A percentile compares a stretch with the other conserved stretches of the same genome.
These are phyloP conservation scores for Choristoneura rosaceana DNA, from an alignment of 2,888 invertebrate genomes.

Conservation along the genomic window DNA sequence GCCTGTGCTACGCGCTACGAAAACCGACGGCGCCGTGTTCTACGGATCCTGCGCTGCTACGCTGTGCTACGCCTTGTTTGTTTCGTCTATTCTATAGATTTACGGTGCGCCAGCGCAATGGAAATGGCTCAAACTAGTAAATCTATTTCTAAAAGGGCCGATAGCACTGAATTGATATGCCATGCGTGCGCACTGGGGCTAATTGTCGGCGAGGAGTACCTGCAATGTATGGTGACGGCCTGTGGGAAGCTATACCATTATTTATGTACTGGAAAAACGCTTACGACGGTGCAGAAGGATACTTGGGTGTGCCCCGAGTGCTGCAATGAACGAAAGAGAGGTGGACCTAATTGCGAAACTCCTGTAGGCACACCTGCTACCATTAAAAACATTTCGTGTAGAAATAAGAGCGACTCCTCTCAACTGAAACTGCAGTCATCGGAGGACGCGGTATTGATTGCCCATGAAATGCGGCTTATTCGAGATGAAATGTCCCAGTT, in stretches of 20 bases:
- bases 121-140: background rate
- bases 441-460: background rate
- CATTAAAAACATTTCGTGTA: background rate
- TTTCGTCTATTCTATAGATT: too few relatives aligned
- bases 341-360: slow-evolving; percentile 15
- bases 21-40: too few relatives aligned
- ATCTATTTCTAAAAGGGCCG: too few relatives aligned
- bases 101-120: background rate
- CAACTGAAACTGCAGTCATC: background rate
- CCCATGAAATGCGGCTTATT: background rate
- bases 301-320: slow-evolving; percentile 16
- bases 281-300: background rate
- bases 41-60: too few relatives aligned
- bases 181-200: background rate
- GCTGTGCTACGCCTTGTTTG: too few relatives aligned
- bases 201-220: slow-evolving; percentile 8
- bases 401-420: background rate
- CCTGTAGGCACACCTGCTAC: slow-evolving; percentile 11
- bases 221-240: slow-evolving; percentile 14
- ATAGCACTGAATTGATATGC: background rate
- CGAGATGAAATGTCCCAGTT: background rate
- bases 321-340: background rate
- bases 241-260: slow-evolving; percentile 14
- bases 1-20: too few relatives aligned
- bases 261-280: background rate